Evolutionary conservation across 2,888 invertebrate genomes (phyloP).

Genomic region (Argynnis bischoffii): DNA sequence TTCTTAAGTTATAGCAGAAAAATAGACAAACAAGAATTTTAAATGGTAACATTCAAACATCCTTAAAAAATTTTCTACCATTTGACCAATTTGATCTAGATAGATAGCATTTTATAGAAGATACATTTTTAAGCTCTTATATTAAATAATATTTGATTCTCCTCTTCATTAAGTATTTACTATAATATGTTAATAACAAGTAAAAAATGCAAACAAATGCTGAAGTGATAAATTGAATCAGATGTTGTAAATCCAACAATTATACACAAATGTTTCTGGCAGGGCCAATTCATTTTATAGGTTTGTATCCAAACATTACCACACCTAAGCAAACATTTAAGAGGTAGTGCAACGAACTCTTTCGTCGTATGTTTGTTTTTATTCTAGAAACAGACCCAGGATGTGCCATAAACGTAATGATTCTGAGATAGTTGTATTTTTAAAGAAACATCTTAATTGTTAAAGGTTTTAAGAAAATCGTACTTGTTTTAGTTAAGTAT

Average conservation of each 20-base stretch:
- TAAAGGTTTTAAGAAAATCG: no score
- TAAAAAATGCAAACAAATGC: not conserved
- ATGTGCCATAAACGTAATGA: constrained; percentile 52
- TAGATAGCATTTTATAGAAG: no score
- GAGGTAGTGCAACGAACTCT: constrained; percentile 55
- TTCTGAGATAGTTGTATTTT: constrained; percentile 48
- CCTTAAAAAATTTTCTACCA: no score
- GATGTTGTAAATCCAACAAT: constrained; percentile 3
- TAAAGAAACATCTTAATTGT: constrained; percentile 13
- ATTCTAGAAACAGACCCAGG: constrained; percentile 51
- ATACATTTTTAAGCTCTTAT: no score
- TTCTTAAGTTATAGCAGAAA: no score
- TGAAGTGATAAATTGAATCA: constrained; percentile 17
- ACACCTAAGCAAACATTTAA: constrained; percentile 61
- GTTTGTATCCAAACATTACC: constrained; percentile 60
- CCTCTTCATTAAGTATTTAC: no score
- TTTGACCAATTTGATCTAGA: no score
- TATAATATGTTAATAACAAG: not conserved
- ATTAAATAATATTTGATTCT: no score
- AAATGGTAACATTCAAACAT: no score
- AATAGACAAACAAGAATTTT: no score
- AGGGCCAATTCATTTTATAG: constrained; percentile 58
- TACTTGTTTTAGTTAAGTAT: no score
- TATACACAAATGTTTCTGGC: constrained; percentile 49
- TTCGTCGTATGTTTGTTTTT: constrained; percentile 53